phyloP scores from a whole-genome alignment of 2,113 vertebrate species.

The Pollimyrus isidori region DNA sequence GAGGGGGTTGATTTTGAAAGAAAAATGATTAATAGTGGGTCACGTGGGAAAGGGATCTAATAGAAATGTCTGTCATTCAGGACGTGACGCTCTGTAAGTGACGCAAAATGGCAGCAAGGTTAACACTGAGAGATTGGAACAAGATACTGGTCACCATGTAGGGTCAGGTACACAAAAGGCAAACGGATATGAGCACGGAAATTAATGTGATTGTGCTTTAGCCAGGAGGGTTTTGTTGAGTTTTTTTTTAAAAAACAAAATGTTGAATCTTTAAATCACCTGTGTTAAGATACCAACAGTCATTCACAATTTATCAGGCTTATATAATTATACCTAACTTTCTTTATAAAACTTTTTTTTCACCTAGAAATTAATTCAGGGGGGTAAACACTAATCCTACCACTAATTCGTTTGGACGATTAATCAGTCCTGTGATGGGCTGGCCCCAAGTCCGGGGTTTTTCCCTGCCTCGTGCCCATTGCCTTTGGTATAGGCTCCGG shows the following conservation, averaged over 20 bases:
- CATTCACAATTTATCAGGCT: neutral
- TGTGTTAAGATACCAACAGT: neutral
- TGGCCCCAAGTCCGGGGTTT: no score
- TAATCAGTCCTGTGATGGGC: neutral
- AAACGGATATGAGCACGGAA: neutral
- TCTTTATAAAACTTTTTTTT: neutral
- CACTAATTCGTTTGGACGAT: neutral
- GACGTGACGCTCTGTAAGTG: constrained; percentile 11
- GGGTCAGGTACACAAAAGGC: constrained; percentile 14
- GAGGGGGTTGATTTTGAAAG: neutral
- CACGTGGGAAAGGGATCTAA: neutral
- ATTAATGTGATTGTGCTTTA: neutral
- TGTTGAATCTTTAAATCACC: neutral
- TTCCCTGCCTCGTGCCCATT: no score
- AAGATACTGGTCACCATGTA: neutral
- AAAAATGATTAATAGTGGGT: neutral
- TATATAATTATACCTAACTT: neutral
- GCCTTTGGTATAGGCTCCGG: no score
- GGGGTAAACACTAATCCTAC: neutral
- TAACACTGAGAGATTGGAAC: constrained; percentile 19
- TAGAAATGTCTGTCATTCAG: neutral
- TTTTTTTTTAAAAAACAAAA: neutral
- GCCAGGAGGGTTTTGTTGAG: neutral
- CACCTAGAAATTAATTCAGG: neutral
- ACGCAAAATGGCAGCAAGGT: constrained; percentile 18